Percentiles rank a stretch among this genome's conserved stretches.
Evolutionary conservation across 2,113 vertebrate species (phyloP).

Genomic region (Sitta europaea): DNA sequence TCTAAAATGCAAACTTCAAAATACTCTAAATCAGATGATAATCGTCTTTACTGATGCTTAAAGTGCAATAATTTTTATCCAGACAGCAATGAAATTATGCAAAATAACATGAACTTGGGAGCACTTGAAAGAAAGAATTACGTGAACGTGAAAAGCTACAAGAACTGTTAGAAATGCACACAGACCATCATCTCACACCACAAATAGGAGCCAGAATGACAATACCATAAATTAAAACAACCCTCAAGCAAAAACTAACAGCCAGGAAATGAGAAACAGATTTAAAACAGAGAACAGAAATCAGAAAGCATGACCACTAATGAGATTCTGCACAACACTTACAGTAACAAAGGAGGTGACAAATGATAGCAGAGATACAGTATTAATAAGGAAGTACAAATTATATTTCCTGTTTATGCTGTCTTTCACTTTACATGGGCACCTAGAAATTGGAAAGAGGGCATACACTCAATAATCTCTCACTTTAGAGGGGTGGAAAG

Average conservation of each 20-base stretch:
- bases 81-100: constrained; percentile 7
- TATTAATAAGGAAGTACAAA: constrained; percentile 38
- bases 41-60: neutral
- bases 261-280: constrained; percentile 55
- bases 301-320: constrained; percentile 62
- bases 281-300: constrained; percentile 54
- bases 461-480: neutral
- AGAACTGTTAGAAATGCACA: constrained; percentile 24
- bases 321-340: constrained; percentile 47
- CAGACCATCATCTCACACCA: neutral
- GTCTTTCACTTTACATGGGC: neutral
- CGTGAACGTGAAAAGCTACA: constrained; percentile 7
- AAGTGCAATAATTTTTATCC: constrained; percentile 5
- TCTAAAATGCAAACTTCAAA: neutral
- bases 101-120: constrained; percentile 30
- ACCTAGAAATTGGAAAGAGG: neutral
- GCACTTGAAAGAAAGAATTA: constrained; percentile 32
- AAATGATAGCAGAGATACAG: constrained; percentile 34
- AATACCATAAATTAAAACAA: constrained; percentile 52
- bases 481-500: neutral
- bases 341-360: constrained; percentile 49
- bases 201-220: constrained; percentile 54
- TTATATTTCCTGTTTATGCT: constrained; percentile 22
- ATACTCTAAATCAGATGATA: neutral
- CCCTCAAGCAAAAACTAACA: constrained; percentile 49